A percentile compares a stretch with the other conserved stretches of the same genome.
Evolutionary conservation across 2,113 vertebrate species (phyloP).

Genomic region (Trichechus manatus): DNA sequence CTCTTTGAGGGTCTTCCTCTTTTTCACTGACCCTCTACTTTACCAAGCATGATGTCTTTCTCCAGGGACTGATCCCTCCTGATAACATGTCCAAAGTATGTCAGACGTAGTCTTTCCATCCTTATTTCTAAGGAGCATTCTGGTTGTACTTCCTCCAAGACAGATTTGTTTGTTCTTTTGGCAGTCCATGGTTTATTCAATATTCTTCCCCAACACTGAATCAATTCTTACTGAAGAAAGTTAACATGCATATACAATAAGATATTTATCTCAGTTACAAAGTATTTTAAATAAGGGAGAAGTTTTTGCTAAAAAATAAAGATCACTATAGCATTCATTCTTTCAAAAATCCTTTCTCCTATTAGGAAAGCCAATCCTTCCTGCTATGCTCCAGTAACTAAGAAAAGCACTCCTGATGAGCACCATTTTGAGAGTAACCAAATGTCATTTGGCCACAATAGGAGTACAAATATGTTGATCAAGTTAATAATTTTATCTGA

Average conservation of each 20-base stretch:
- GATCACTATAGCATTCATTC: background rate
- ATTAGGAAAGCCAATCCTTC: background rate
- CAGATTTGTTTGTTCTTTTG: too few species aligned
- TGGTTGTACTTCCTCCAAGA: too few species aligned
- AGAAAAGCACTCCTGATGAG: background rate
- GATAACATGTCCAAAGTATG: too few species aligned
- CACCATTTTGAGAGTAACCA: background rate
- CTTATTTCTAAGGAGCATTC: too few species aligned
- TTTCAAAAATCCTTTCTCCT: conserved; percentile 23
- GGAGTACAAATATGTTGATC: background rate
- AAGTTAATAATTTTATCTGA: background rate
- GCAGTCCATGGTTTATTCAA: too few species aligned
- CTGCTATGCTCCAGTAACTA: background rate
- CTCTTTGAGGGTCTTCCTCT: too few species aligned
- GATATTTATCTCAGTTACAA: background rate
- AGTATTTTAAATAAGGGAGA: background rate
- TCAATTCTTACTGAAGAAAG: background rate
- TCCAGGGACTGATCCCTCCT: too few species aligned
- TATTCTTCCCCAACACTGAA: too few species aligned
- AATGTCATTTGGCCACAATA: background rate
- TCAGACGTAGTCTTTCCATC: too few species aligned
- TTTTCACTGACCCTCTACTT: too few species aligned
- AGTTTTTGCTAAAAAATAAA: background rate
- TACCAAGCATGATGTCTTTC: too few species aligned
- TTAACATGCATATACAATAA: background rate